A percentile compares a stretch with the other conserved stretches of the same genome.
phyloP scores from a whole-genome alignment of 2,113 vertebrate genomes.

The Chionodraco myersi region DNA sequence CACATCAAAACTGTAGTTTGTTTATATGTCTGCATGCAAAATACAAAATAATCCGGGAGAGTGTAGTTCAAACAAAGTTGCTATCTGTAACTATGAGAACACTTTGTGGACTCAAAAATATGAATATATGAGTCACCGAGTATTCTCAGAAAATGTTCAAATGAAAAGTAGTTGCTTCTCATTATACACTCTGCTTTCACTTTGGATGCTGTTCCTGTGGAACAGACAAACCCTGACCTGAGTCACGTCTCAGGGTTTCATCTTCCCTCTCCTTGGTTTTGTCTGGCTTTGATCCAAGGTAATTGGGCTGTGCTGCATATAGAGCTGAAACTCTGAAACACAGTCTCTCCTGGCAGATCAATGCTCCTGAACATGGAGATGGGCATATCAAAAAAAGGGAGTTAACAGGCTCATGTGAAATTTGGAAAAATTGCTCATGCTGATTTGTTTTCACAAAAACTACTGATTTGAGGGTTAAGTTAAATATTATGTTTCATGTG shows the following conservation, averaged over 20 bases:
- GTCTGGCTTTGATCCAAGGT: constrained; percentile 54
- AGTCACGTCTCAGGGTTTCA: constrained; percentile 44
- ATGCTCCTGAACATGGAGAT: constrained; percentile 16
- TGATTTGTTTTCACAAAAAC: constrained; percentile 29
- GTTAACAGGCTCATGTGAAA: neutral
- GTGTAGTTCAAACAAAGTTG: constrained; percentile 1
- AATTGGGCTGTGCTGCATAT: constrained; percentile 52
- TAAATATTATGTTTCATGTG: neutral
- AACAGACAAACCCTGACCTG: constrained; percentile 52
- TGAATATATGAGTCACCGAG: constrained; percentile 6
- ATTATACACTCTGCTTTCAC: constrained; percentile 37
- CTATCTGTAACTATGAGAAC: constrained; percentile 13
- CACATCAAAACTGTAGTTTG: constrained; percentile 7
- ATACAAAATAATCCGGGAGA: constrained; percentile 5
- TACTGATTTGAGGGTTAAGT: neutral
- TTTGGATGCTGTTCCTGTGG: constrained; percentile 7
- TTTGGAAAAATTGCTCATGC: constrained; percentile 10
- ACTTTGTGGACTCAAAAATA: constrained; percentile 1
- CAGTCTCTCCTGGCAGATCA: constrained; percentile 17
- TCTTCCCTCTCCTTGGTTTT: constrained; percentile 37
- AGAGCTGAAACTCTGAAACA: constrained; percentile 11
- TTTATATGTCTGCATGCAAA: constrained; percentile 8
- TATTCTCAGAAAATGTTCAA: neutral
- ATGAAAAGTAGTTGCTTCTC: neutral
- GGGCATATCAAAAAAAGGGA: neutral